Conservation (phyloP, 2,797 vertebrate species). For the Champsocephalus esox region DNA sequence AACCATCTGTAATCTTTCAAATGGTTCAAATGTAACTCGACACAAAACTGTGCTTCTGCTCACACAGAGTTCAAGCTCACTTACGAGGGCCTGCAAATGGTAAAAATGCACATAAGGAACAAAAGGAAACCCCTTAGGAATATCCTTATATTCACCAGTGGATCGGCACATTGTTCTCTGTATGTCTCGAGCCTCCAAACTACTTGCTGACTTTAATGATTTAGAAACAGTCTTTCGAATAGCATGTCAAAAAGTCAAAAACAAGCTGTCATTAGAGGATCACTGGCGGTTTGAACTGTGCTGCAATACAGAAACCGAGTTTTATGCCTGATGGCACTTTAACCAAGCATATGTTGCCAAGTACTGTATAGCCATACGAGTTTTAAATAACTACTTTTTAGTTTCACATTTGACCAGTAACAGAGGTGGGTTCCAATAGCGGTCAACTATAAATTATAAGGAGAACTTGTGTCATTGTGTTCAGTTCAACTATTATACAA, state of each 20-base stretch:
- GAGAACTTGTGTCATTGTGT: neutral
- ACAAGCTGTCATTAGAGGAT: neutral
- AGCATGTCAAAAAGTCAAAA: slow-evolving; percentile 20
- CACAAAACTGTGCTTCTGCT: neutral
- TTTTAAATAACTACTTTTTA: slow-evolving; percentile 13
- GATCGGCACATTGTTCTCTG: neutral
- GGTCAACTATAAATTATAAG: too few species aligned
- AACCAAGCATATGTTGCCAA: slow-evolving; percentile 14
- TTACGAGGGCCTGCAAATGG: neutral
- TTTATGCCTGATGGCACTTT: neutral
- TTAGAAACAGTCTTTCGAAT: slow-evolving; percentile 4
- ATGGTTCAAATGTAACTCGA: slow-evolving; percentile 6
- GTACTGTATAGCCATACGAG: neutral
- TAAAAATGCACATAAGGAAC: neutral
- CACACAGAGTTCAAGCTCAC: neutral
- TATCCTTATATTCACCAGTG: neutral
- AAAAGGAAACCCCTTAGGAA: neutral
- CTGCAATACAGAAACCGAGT: neutral
- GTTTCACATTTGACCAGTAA: slow-evolving; percentile 18
- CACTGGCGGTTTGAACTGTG: neutral
- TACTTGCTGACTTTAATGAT: slow-evolving; percentile 8
- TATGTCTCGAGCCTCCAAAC: neutral
- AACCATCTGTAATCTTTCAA: slow-evolving; percentile 18
- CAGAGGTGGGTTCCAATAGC: slow-evolving; percentile 19
- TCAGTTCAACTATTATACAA: neutral